Evolutionary conservation across 2,797 vertebrate species (phyloP).

Genomic region (Chaetodon trifasciatus): DNA sequence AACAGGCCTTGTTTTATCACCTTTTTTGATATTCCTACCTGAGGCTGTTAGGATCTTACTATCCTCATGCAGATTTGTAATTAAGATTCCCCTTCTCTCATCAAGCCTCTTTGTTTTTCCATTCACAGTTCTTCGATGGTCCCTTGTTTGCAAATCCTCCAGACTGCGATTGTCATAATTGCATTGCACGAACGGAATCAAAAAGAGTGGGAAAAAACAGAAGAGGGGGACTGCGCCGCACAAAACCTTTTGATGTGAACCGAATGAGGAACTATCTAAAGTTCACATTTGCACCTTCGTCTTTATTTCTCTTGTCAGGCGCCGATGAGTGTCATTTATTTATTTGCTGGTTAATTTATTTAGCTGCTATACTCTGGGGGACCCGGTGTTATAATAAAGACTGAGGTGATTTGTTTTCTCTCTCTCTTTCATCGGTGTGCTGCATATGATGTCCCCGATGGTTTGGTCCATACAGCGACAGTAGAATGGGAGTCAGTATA

Average conservation of each 20-base stretch:
- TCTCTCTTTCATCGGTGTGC: slow-evolving; percentile 63
- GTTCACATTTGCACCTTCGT: slow-evolving; percentile 59
- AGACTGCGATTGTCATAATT: slow-evolving; percentile 82
- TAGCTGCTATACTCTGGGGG: slow-evolving; percentile 79
- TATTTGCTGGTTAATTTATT: slow-evolving; percentile 84
- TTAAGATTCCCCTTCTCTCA: slow-evolving; percentile 82
- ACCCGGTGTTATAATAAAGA: slow-evolving; percentile 77
- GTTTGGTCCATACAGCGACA: slow-evolving; percentile 70
- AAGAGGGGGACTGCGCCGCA: slow-evolving; percentile 26
- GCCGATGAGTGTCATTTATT: slow-evolving; percentile 82
- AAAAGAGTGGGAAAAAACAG: slow-evolving; percentile 56
- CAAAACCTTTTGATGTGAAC: slow-evolving; percentile 67
- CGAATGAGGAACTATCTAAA: slow-evolving; percentile 62
- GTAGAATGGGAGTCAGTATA: slow-evolving; percentile 77
- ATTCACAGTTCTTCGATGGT: slow-evolving; percentile 64
- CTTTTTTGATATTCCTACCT: slow-evolving; percentile 69
- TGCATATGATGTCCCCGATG: slow-evolving; percentile 77
- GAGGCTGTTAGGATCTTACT: slow-evolving; percentile 70
- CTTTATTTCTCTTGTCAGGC: slow-evolving; percentile 47
- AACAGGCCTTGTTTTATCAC: slow-evolving; percentile 70
- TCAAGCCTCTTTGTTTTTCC: slow-evolving; percentile 78
- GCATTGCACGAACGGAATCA: slow-evolving; percentile 67
- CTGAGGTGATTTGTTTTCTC: slow-evolving; percentile 77
- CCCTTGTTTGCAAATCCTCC: slow-evolving; percentile 72
- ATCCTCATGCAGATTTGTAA: slow-evolving; percentile 80